Evolutionary conservation across 2,888 invertebrate species (phyloP).

Genomic region (Chaitophorus viminalis): DNA sequence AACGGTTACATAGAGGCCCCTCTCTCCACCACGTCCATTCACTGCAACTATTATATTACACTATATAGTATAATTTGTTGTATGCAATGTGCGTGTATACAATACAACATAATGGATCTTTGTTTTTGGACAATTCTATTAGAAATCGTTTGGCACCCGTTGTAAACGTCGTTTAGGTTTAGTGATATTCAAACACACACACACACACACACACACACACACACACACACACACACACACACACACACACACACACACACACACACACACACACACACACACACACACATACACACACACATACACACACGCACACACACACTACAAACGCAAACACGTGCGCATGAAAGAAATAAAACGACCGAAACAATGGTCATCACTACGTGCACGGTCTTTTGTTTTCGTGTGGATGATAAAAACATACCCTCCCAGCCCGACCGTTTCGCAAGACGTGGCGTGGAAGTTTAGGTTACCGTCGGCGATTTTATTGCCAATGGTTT

Average conservation of each 20-base stretch:
- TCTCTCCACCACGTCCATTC: no score
- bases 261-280: no score
- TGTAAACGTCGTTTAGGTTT: neutral
- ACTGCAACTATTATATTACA: no score
- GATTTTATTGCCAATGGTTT: conserved; percentile 12
- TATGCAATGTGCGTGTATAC: neutral
- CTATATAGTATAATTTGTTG: no score
- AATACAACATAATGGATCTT: neutral
- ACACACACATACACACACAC: neutral
- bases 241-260: neutral
- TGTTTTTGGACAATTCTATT: neutral
- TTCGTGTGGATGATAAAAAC: neutral
- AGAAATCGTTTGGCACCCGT: neutral
- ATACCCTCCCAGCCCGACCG: neutral
- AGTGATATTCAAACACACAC: no score
- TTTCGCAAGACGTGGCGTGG: neutral
- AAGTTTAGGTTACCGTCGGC: no score
- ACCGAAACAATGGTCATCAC: neutral
- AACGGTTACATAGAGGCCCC: neutral
- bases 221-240: neutral
- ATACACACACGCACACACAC: neutral
- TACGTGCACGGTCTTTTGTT: neutral
- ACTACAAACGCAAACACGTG: neutral
- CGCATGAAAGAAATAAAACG: neutral
- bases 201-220: no score